Base-by-base conservation (phyloP, 2,797 vertebrate genomes). In the Clarias platycephalus region DNA sequence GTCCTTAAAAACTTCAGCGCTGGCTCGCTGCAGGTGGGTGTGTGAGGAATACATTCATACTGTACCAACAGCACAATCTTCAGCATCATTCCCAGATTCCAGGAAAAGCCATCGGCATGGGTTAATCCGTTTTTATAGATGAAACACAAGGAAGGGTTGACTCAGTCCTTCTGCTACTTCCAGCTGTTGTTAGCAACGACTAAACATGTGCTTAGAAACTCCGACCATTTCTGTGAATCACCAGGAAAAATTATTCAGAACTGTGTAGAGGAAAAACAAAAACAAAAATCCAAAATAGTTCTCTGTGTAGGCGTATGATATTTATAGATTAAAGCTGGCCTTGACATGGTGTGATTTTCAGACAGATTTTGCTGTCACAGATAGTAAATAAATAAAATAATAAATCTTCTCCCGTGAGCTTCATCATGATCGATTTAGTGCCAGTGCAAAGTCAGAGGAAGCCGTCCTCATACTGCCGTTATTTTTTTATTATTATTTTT, bases 21-120 rank as follows among this genome's bases (percentile, higher is more conserved):
- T 92, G 93, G 93, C 93, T 93, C 96, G 90, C 94, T 94, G 90
- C 97, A 99, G 98, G 97, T 98, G 96, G 96, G 98, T 95, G 92
- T 95, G 92, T 86, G 83, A 91, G 91, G 91, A 89, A 49, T 91
- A 88, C 91, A 84, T 31, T 53, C 49, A 53, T 53, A 53, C 60
- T 82, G 57, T 49, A 74, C 28, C 78, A 13, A 64, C 76, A 66
- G 55, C 55, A 57, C 44, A 31, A 2, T 81, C 12, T 81, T 68
- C 37, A 26, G 24, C 37, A 44, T 64, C 40, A 49, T 64, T 40
- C 37, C 24, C 24, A 64, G 1, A 0, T 44, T 80, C 16, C n/a
- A 49, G 37, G 34, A 13, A 80, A 55, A n/a, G 64, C 12, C 49
- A 83, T 44, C 34, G 44, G 28, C 60, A 55, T 66, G 72, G 28